Base-by-base conservation (phyloP, 2,113 vertebrate genomes). In the Hippocampus guttulatus region DNA sequence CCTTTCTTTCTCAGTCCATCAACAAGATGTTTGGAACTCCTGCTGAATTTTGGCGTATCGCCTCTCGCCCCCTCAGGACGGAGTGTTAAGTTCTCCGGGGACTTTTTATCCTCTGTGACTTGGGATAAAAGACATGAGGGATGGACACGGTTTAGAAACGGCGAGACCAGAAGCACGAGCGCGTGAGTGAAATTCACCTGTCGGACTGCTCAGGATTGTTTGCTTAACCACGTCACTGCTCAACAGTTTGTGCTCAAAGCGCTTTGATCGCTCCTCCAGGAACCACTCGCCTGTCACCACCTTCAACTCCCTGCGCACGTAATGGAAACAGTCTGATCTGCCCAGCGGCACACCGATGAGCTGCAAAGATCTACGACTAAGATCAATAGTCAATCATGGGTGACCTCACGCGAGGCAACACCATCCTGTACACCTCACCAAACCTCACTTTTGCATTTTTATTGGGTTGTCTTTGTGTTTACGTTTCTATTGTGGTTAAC, bases 221-320 rank as follows among this genome's bases (percentile, higher is more conserved):
- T 94, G 91, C 75, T 96, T 95, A 80, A 99, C 88, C 73, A 96
- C 84, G 68, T 98, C 97, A 0, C 92, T 92, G 87, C 95, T 93
- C 52, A 91, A 78, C 67, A 88, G 67, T 49, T 85, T 90, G 58
- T 90, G 92, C 67, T 94, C 94, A 79, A 95, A 99, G 75, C 96
- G 95, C 67, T 96, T 98, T 73, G 95, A 93, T 78, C 95, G 90
- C 85, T 98, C 96, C 91, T 98, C 96, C 79, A 95, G 92, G 90
- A 99, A 99, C 97, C 97, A 99, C 78, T 98, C 97, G 41, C 96
- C 97, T 10, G 95, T 98, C 71, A 94, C 93, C 88, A 94, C 93
- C 75, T 91, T 94, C 80, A 99, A 93, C 81, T 98, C 93, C 70
- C 96, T 98, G 82, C 60, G 82, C 5, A 8, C 14, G 16, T 23